These are phyloP conservation scores for Pseudotriccus pelzelni DNA, from an alignment of 2,797 vertebrate genomes.

Conservation along the genomic window DNA sequence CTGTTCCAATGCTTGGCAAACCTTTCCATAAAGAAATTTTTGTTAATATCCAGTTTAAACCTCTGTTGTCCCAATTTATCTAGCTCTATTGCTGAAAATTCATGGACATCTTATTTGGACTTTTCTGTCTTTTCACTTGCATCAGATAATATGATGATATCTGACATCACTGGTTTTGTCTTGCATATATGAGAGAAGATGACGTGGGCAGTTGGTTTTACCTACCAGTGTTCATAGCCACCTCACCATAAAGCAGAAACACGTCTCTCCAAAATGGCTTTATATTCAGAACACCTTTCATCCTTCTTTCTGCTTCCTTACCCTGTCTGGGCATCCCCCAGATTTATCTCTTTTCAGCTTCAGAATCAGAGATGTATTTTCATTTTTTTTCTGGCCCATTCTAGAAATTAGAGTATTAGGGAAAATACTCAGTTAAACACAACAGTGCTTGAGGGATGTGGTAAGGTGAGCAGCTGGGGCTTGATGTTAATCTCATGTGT, in stretches of 20 bases:
- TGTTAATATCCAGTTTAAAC: neutral
- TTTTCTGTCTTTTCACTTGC: neutral
- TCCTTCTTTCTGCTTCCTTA: neutral
- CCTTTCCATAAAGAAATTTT: neutral
- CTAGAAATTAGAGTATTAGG: neutral
- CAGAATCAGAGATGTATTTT: neutral
- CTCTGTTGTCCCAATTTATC: neutral
- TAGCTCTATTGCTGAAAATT: neutral
- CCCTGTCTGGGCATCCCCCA: neutral
- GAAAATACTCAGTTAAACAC: neutral
- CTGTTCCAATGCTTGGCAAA: neutral
- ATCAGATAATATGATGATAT: neutral
- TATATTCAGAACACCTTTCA: neutral
- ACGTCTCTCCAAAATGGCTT: neutral
- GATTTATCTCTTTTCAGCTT: neutral
- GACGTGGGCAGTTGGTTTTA: neutral
- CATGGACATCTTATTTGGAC: neutral
- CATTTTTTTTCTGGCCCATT: neutral
- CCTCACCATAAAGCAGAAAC: neutral
- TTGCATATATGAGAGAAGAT: neutral
- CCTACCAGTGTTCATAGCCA: neutral
- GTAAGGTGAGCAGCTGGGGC: neutral
- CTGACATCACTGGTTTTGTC: neutral
- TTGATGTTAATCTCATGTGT: neutral
- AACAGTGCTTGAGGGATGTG: rapidly evolving